phyloP scores from a whole-genome alignment of 2,888 invertebrate species.

The Ophraella communa region DNA sequence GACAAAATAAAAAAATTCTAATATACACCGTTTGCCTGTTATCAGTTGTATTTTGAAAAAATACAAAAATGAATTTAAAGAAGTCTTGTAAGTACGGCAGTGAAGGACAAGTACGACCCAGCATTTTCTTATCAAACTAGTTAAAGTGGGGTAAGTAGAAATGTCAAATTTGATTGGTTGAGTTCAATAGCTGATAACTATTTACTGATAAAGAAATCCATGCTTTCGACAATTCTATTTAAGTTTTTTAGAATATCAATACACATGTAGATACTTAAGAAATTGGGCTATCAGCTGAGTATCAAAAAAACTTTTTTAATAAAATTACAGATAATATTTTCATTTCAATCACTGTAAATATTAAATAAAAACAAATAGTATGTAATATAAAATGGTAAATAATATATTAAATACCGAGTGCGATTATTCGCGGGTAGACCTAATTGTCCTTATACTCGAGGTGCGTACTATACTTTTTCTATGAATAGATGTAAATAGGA shows the following conservation, averaged over 20 bases:
- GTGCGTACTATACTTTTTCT: no score
- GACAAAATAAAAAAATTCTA: no score
- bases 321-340: no score
- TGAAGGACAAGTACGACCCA: conserved; percentile 17
- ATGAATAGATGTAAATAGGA: no score
- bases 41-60: background rate
- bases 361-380: no score
- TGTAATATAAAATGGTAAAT: no score
- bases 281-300: conserved; percentile 5
- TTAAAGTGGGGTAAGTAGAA: conserved; percentile 46
- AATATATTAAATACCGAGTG: no score
- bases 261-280: conserved; percentile 4
- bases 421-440: no score
- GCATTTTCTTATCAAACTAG: conserved; percentile 31
- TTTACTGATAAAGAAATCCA: conserved; percentile 31
- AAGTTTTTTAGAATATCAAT: conserved; percentile 1
- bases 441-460: no score
- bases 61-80: background rate
- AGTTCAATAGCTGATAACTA: conserved; percentile 54
- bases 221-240: conserved; percentile 27
- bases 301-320: background rate
- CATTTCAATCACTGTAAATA: no score
- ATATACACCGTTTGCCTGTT: no score
- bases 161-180: conserved; percentile 50
- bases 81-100: background rate